Percentiles rank a stretch among this genome's conserved stretches.
These are phyloP conservation scores for Tachycineta bicolor DNA, from an alignment of 2,113 vertebrate genomes.

Conservation along the genomic window DNA sequence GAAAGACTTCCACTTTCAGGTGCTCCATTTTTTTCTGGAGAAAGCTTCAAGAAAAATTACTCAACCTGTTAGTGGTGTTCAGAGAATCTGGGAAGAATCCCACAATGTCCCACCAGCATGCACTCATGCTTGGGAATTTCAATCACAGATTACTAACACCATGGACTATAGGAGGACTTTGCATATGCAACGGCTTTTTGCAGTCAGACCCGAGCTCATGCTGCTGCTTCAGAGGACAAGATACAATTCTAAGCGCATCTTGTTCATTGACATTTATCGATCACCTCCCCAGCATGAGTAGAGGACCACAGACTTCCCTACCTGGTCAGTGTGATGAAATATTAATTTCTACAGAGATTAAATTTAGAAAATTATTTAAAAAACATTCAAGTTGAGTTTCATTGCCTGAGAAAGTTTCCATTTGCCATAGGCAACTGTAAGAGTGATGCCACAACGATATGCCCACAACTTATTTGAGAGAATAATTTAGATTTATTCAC, in stretches of 20 bases:
- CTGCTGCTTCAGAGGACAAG: neutral
- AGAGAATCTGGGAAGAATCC: neutral
- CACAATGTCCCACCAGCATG: neutral
- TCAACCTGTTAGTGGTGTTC: neutral
- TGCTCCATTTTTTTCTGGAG: neutral
- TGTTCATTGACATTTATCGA: neutral
- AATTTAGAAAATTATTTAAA: neutral
- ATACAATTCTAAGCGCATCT: neutral
- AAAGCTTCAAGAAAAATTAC: neutral
- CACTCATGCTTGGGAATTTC: neutral
- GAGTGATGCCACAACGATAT: neutral
- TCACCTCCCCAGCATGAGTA: neutral
- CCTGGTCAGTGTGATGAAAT: neutral
- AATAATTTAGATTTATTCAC: constrained; percentile 1
- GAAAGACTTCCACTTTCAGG: neutral
- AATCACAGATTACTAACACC: neutral
- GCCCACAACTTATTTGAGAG: neutral
- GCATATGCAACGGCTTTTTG: neutral
- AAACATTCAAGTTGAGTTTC: neutral
- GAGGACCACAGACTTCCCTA: neutral
- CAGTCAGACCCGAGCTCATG: neutral
- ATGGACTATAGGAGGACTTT: neutral
- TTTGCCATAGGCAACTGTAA: neutral
- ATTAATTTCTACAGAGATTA: neutral
- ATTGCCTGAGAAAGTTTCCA: neutral